A percentile compares a stretch with the other conserved stretches of the same genome.
Evolutionary conservation across 2,797 vertebrate species (phyloP).

Genomic region (Hippocampus kuda): DNA sequence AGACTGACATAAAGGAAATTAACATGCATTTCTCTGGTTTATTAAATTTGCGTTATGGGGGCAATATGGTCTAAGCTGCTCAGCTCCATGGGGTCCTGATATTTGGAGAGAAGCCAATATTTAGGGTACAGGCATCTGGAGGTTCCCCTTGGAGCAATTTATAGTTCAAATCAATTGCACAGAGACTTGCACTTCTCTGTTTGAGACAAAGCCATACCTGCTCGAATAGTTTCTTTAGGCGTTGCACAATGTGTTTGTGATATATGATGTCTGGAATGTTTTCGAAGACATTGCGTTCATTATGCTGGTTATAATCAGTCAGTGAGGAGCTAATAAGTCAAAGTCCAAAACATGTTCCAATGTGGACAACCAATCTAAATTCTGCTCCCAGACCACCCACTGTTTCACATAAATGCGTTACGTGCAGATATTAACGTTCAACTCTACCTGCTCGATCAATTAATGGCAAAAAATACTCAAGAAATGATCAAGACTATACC

Average conservation of each 20-base stretch:
- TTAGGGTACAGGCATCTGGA: neutral
- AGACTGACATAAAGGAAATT: conserved; percentile 16
- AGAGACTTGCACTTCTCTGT: neutral
- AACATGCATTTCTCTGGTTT: conserved; percentile 29
- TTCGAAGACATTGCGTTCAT: neutral
- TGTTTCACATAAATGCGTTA: too few relatives aligned
- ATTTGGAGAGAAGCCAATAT: conserved; percentile 17
- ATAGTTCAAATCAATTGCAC: neutral
- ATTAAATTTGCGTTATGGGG: conserved; percentile 52
- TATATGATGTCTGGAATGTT: neutral
- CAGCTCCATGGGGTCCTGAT: conserved; percentile 26
- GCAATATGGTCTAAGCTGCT: conserved; percentile 37
- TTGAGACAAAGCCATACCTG: neutral
- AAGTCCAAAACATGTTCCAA: neutral
- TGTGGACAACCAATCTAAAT: too few relatives aligned
- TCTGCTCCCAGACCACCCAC: too few relatives aligned
- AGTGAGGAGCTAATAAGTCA: neutral
- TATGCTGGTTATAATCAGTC: neutral
- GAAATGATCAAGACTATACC: too few relatives aligned
- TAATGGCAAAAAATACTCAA: too few relatives aligned
- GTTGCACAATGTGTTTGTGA: neutral
- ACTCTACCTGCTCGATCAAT: too few relatives aligned
- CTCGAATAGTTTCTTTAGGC: neutral
- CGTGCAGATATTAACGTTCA: too few relatives aligned
- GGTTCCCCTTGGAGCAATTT: neutral